Base-by-base conservation (phyloP, 2,113 vertebrate genomes). In the Apeltes quadracus region DNA sequence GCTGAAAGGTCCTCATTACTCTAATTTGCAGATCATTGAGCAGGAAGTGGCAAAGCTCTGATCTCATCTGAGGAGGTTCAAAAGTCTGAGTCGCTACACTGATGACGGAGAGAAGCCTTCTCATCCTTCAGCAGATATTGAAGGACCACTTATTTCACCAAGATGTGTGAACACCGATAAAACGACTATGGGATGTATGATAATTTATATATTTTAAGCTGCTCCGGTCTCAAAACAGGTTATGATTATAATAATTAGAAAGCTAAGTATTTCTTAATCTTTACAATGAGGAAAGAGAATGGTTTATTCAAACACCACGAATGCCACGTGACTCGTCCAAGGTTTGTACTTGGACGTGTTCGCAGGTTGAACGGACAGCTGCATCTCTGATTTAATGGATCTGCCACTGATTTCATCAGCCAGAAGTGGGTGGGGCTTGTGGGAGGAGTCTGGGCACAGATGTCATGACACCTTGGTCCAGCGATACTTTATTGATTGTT, bases 401-500 rank as follows among this genome's bases (percentile, higher is more conserved):
- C 14, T 54, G 0, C 22, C 41, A 32, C 14, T 10, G 61, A 54
- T 23, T 23, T 34, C 32, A 3, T 18, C 20, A 16, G 4, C 12
- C 67, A 43, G 57, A 63, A 54, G 48, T 69, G 41, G 59, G 61
- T 1, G 7, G 48, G 50, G 57, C 55, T 56, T 63, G 10, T 25
- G 9, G 20, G 36, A 43, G 27, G 50, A 34, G 82, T 87, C 84
- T 83, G 88, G 72, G 65, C 85, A 78, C 87, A 90, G 82, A 92
- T 87, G 87, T 84, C 87, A 87, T 84, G 84, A 90, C 91, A 90
- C 91, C 90, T 92, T 90, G 79, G 91, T 94, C 90, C 89, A 88
- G 84, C 84, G 72, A 88, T 91, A 82, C 84, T 70, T 79, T 90
- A 93, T 91, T 79, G 89, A 94, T 92, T 92, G 91, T 90, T 92